These are phyloP conservation scores for Eidolon dupreanum DNA, from an alignment of 2,797 vertebrate species.

Conservation along the genomic window DNA sequence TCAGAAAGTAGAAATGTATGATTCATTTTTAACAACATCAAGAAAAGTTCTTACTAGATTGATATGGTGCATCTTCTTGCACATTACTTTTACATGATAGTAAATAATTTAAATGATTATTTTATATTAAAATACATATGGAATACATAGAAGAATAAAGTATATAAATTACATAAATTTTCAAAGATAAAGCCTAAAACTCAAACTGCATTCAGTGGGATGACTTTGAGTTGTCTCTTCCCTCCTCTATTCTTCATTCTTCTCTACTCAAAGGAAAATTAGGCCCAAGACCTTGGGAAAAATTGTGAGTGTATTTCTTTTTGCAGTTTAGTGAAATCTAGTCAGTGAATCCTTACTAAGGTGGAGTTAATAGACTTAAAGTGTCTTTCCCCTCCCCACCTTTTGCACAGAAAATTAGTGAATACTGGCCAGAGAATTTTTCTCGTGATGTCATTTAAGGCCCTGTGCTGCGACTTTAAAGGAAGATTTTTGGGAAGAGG, in stretches of 20 bases:
- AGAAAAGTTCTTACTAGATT: not conserved
- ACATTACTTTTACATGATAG: not conserved
- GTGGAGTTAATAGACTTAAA: not conserved
- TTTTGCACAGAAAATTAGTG: not conserved
- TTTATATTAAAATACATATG: not conserved
- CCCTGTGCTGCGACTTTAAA: not conserved
- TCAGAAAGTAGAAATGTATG: not conserved
- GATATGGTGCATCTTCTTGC: not conserved
- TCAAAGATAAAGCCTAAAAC: slow-evolving; percentile 1
- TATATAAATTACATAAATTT: not conserved
- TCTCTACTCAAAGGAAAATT: not conserved
- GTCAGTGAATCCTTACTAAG: not conserved
- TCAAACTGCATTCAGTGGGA: not conserved
- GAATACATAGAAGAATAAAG: not conserved
- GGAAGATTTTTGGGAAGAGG: not conserved
- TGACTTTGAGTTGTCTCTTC: not conserved
- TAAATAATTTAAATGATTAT: not conserved
- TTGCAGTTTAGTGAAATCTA: not conserved
- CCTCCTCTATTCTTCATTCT: not conserved
- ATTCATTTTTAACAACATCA: not conserved
- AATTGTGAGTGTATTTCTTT: not conserved
- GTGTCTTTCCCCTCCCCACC: not conserved
- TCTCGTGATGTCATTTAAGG: not conserved
- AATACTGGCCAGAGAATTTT: not conserved
- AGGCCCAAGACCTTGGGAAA: not conserved